Conservation (phyloP, 2,888 invertebrate genomes). For the Orthonychiurus folsomi region DNA sequence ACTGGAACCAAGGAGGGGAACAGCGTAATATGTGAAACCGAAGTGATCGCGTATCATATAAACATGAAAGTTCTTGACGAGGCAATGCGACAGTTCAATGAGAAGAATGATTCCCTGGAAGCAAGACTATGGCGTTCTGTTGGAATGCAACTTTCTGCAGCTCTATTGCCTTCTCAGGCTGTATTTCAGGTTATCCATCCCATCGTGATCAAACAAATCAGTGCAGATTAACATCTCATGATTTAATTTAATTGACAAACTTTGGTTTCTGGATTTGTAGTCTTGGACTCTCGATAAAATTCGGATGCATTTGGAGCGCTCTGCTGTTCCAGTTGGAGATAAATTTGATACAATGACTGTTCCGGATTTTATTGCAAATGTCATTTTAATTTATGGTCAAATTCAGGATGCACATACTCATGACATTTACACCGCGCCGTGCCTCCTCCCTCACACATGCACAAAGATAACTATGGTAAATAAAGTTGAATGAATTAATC, state of each 20-base stretch:
- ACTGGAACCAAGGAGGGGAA: conserved; percentile 53
- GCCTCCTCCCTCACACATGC: conserved; percentile 51
- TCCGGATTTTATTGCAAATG: conserved; percentile 52
- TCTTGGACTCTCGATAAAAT: conserved; percentile 51
- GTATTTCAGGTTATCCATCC: conserved; percentile 43
- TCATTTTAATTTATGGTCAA: conserved; percentile 52
- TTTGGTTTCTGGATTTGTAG: conserved; percentile 44
- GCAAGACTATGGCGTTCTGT: conserved; percentile 55
- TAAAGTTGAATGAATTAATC: not conserved
- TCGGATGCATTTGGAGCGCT: conserved; percentile 51
- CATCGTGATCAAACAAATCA: not conserved
- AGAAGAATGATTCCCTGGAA: conserved; percentile 50
- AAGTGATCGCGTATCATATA: conserved; percentile 48
- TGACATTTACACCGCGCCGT: conserved; percentile 52
- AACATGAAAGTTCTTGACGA: conserved; percentile 42
- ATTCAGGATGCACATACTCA: conserved; percentile 51
- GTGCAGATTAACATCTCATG: not conserved
- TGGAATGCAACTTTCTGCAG: conserved; percentile 52
- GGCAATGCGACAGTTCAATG: conserved; percentile 42
- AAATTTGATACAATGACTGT: conserved; percentile 50
- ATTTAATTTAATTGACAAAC: not conserved
- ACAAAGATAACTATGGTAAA: conserved; percentile 23
- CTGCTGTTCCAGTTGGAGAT: conserved; percentile 51
- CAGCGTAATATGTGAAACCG: conserved; percentile 53
- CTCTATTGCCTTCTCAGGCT: conserved; percentile 50